Evolutionary conservation across 2,888 invertebrate genomes (phyloP).

Genomic region (Dyspetes luteomarginatus): DNA sequence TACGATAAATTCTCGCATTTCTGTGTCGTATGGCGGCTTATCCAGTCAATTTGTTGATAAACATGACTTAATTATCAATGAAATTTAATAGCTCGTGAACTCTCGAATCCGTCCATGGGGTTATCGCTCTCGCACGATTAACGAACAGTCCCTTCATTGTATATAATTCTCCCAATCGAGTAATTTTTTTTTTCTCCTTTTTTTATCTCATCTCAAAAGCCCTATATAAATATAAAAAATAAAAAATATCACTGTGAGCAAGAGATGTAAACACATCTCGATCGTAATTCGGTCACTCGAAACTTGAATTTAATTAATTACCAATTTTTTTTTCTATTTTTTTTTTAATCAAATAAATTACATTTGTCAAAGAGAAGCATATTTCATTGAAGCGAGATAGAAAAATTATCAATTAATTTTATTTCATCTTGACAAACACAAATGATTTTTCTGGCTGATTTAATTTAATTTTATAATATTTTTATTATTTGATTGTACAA

Average conservation of each 20-base stretch:
- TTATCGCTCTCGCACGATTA: constrained; percentile 69
- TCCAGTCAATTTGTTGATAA: constrained; percentile 71
- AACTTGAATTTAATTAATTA: neutral
- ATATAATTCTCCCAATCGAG: constrained; percentile 61
- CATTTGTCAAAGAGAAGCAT: neutral
- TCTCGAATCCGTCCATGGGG: constrained; percentile 60
- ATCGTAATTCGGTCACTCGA: too few relatives aligned
- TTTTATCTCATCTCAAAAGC: constrained; percentile 35
- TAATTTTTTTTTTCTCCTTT: constrained; percentile 30
- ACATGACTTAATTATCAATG: constrained; percentile 70
- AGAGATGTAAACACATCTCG: constrained; percentile 49
- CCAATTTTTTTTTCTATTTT: neutral
- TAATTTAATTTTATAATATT: neutral
- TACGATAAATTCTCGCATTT: constrained; percentile 32
- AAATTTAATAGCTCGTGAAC: constrained; percentile 69
- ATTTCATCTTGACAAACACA: neutral
- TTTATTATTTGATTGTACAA: neutral
- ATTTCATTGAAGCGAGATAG: neutral
- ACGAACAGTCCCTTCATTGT: constrained; percentile 71
- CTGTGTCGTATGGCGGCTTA: constrained; percentile 64
- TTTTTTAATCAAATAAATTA: neutral
- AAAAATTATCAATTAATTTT: neutral
- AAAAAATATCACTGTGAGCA: constrained; percentile 11
- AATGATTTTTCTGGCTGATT: neutral
- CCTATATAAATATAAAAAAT: constrained; percentile 23